A percentile compares a stretch with the other conserved stretches of the same genome.
phyloP scores from a whole-genome alignment of 1,140 invertebrate genomes.

The Pantala flavescens region DNA sequence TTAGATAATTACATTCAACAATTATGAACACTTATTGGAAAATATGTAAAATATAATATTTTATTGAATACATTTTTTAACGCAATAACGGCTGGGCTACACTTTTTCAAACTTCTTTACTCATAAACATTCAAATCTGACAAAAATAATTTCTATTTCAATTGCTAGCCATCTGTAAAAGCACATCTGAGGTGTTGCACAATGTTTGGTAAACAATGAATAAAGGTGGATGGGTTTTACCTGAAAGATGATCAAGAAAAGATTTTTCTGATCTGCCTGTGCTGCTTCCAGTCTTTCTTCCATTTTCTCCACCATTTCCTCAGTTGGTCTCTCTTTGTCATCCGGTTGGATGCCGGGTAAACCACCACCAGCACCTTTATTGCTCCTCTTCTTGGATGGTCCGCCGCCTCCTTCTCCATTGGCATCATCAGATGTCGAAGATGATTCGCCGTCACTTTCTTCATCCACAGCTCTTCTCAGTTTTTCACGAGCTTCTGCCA shows the following conservation, averaged over 20 bases:
- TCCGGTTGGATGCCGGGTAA: constrained; percentile 31
- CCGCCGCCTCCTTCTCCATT: constrained; percentile 37
- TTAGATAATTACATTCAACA: constrained; percentile 19
- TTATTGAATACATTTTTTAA: no score
- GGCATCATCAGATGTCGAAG: constrained; percentile 67
- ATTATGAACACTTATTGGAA: no score
- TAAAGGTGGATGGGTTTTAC: constrained; percentile 30
- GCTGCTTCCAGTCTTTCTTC: constrained; percentile 89
- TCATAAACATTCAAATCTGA: no score
- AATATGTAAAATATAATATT: no score
- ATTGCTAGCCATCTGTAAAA: no score
- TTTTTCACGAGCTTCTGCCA: constrained; percentile 77
- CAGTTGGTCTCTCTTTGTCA: constrained; percentile 63
- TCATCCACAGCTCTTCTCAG: constrained; percentile 45
- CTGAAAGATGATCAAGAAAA: constrained; percentile 96
- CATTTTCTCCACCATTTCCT: constrained; percentile 86
- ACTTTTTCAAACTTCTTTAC: no score
- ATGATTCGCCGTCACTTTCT: constrained; percentile 40
- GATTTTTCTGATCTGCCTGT: constrained; percentile 91
- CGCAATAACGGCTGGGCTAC: no score
- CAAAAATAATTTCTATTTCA: no score
- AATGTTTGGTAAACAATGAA: no score
- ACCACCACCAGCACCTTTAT: constrained; percentile 16
- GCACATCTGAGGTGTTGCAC: no score
- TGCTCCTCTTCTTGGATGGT: constrained; percentile 21